phyloP scores from a whole-genome alignment of 2,888 invertebrate species.

The Rosalia funebris region DNA sequence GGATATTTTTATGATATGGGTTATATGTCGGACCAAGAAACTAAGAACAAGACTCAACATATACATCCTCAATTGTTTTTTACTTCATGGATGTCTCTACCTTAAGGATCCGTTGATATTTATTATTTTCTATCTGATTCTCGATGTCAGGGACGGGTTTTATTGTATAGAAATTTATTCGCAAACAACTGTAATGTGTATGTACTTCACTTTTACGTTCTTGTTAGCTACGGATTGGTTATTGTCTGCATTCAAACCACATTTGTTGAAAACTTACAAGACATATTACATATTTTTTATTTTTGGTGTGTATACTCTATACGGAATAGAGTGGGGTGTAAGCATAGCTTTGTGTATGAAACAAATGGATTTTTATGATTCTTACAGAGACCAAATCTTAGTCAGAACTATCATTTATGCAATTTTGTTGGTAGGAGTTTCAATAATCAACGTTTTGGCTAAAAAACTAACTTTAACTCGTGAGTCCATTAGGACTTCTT shows the following conservation, averaged over 20 bases:
- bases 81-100: not conserved
- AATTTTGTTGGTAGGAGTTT: slow-evolving; percentile 9
- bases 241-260: slow-evolving; percentile 19
- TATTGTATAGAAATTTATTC: not conserved
- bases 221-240: slow-evolving; percentile 33
- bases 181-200: not conserved
- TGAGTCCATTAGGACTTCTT: slow-evolving; percentile 19
- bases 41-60: not conserved
- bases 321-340: slow-evolving; percentile 25
- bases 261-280: slow-evolving; percentile 14
- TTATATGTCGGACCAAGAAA: not conserved
- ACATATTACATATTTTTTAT: slow-evolving; percentile 23
- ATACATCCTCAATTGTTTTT: not conserved
- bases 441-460: slow-evolving; percentile 32
- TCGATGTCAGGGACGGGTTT: not conserved
- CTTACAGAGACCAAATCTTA: not conserved
- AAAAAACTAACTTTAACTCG: slow-evolving; percentile 2
- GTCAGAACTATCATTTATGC: slow-evolving; percentile 24
- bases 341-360: slow-evolving; percentile 23
- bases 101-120: not conserved
- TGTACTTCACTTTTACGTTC: slow-evolving; percentile 9
- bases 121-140: not conserved
- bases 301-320: slow-evolving; percentile 17
- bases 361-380: not conserved
- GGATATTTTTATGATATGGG: not conserved